Base-by-base conservation (phyloP, 2,888 invertebrate genomes). In the Andrena minutula region DNA sequence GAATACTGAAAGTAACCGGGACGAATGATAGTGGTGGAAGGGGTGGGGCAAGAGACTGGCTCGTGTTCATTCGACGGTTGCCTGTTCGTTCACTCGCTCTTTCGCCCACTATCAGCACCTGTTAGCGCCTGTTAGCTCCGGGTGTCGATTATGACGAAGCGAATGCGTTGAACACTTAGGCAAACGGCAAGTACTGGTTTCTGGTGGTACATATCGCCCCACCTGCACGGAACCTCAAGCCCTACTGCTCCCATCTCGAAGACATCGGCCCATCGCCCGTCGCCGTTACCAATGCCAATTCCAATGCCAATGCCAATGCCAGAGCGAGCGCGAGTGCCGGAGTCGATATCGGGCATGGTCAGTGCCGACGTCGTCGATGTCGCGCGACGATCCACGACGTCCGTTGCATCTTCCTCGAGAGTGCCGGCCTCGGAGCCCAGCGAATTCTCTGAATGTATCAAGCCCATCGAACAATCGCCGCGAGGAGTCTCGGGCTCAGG, bases 121-220 rank as follows among this genome's bases (percentile, higher is more conserved):
- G 69, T 63, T 79, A 49, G 58, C 30, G 12, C 47, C 68, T 49
- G 28, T 30, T 32, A 58, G 32, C 47, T 41, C 30, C 60, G 56
- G 63, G 64, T 75, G 79, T 61, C 82, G 75, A 80, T 79, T 75
- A 80, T 86, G 86, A 82, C 74, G 75, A 78, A 84, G 75, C 79
- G 80, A 88, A 86, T 85, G 75, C 83, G 83, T 89, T 88, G 77
- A 89, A 86, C 90, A 88, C 90, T 66, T 92, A 93, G 93, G 93
- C 93, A 93, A 89, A 90, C 94, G 90, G 89, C 92, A 88, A 93
- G 91, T 82, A 92, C 93, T 89, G 90, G 93, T 90, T 91, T 94
- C 90, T 94, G 94, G 94, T 93, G 93, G 92, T 93, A 93, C 93
- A 92, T 94, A 92, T 93, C 94, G 88, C 91, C 93, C 90, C 93